Evolutionary conservation across 2,797 vertebrate genomes (phyloP), one percentile per base, ranked within the genome.

Genomic region (Astyanax mexicanus): DNA sequence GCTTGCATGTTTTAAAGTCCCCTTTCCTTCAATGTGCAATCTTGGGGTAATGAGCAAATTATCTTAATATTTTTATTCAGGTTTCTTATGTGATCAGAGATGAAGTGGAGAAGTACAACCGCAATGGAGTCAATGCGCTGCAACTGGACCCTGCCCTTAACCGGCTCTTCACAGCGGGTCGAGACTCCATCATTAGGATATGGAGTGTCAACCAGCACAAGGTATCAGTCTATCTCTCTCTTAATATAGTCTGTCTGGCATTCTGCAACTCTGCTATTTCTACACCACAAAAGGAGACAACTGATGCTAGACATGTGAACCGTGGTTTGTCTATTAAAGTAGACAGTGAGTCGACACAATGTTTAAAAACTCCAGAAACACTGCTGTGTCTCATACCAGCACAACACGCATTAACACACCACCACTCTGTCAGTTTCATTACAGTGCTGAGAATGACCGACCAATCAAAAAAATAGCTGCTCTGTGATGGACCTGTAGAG

Each of bases 181-280:
- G 98, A 40, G 98, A 99, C 89, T 99, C 98, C 0, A 99, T 99
- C 85, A 96, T 99, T 85, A 94, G 98, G 84, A 99, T 99, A 96
- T 99, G 98, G 98, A 99, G 97, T 29, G 95, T 99, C 89, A 99
- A 94, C 89, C 98, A 99, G 89, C 97, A 99, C 94, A 99, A 99
- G 93, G 98, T 98, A 90, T 78, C 80, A 7, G 21, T 68, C 65
- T 51, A 1, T 51, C 65, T 51, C 1, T 51, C 29, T 51, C 17
- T 23, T 38, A 25, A 17, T 45, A 3, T n/a, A 38, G 6, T 10
- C 15, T 15, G 15, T 45, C 5, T 17, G 4, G 44, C 61, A 15
- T 44, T 44, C 13, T 32, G 57, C 8, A 60, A 44, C n/a, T 12
- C 60, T 32, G 27, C 25, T 47, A 4, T 17, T 2, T 32, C 15